Conservation (phyloP, 1,140 invertebrate genomes). For the Melanaphis sacchari region DNA sequence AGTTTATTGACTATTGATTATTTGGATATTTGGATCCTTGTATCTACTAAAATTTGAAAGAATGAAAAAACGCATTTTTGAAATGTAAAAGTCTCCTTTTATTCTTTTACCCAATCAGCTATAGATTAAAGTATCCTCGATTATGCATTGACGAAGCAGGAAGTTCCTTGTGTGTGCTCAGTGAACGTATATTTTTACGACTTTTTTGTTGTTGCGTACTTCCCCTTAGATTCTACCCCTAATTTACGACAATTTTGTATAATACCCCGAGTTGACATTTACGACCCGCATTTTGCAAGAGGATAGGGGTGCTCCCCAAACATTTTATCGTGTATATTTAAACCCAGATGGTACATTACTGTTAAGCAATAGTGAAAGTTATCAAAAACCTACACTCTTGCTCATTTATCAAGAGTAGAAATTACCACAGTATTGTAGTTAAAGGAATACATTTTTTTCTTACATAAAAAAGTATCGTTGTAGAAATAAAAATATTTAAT, state of each 20-base stretch:
- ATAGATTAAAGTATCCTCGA: background rate
- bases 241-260: conserved; percentile 47
- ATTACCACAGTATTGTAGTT: background rate
- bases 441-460: background rate
- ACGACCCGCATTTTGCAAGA: conserved; percentile 38
- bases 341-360: conserved; percentile 24
- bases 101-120: background rate
- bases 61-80: conserved; percentile 1
- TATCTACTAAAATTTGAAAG: background rate
- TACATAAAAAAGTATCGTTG: background rate
- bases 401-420: background rate
- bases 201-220: conserved; percentile 24
- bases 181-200: conserved; percentile 41
- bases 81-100: background rate
- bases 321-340: conserved; percentile 39
- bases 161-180: conserved; percentile 8
- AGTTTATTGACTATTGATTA: background rate
- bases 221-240: conserved; percentile 39
- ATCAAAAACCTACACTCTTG: background rate
- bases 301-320: conserved; percentile 39
- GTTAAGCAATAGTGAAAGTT: conserved; percentile 31
- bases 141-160: conserved; percentile 37
- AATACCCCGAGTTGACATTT: conserved; percentile 39
- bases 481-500: background rate
- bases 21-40: background rate